Evolutionary conservation across 2,888 invertebrate genomes (phyloP).

Genomic region (Zootermopsis nevadensis): DNA sequence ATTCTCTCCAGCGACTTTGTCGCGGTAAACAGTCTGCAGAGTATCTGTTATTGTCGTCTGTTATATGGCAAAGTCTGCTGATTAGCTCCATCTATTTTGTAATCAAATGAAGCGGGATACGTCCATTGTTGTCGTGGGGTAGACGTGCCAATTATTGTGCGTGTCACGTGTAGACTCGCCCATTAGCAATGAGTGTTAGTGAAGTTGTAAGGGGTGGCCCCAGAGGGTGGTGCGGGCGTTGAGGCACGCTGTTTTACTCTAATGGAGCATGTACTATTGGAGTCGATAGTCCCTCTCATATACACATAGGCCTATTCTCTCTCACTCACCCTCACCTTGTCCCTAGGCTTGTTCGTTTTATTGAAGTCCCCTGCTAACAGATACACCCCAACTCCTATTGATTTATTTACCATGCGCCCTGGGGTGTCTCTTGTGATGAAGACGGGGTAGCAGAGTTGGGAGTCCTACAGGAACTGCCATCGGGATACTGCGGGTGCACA

Average conservation of each 20-base stretch:
- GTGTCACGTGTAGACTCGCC: constrained; percentile 41
- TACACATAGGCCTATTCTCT: constrained; percentile 1
- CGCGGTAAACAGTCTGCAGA: too few relatives aligned
- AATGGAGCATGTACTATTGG: constrained; percentile 49
- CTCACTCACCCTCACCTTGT: constrained; percentile 31
- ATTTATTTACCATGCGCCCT: constrained; percentile 48
- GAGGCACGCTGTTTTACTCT: constrained; percentile 48
- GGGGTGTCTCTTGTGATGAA: constrained; percentile 45
- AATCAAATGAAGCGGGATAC: constrained; percentile 46
- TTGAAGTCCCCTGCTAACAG: constrained; percentile 36
- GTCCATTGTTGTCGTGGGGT: constrained; percentile 42
- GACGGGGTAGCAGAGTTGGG: constrained; percentile 1
- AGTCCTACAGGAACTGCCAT: constrained; percentile 5
- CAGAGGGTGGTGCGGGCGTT: constrained; percentile 14
- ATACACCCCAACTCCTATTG: constrained; percentile 41
- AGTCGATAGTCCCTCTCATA: constrained; percentile 4
- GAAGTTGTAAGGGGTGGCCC: constrained; percentile 24
- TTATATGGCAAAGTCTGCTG: neutral
- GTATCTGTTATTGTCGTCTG: neutral
- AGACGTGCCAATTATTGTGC: constrained; percentile 41
- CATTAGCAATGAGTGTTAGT: constrained; percentile 43
- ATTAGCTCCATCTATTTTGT: constrained; percentile 30
- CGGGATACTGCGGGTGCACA: neutral
- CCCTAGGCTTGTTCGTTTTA: constrained; percentile 44
- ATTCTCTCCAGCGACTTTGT: too few relatives aligned